Evolutionary conservation across 2,113 vertebrate genomes (phyloP).

Genomic region (Dinomys branickii): DNA sequence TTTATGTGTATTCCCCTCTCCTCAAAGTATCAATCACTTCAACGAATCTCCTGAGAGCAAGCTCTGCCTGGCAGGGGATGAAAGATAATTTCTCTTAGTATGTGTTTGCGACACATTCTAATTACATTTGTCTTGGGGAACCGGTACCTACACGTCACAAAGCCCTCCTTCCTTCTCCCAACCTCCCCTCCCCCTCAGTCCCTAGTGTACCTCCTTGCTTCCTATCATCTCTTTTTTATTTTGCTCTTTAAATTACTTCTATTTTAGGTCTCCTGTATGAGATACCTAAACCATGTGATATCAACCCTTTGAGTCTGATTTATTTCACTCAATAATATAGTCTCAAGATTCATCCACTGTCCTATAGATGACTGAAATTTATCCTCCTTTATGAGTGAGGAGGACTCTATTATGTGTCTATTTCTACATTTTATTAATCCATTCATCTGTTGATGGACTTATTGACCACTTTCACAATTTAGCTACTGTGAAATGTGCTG

Average conservation of each 20-base stretch:
- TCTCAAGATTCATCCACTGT: not conserved
- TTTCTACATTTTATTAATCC: not conserved
- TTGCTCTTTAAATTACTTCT: not conserved
- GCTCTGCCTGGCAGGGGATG: not conserved
- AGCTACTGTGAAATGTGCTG: not conserved
- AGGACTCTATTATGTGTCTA: not conserved
- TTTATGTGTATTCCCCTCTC: not conserved
- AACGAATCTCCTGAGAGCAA: not conserved
- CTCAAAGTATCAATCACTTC: not conserved
- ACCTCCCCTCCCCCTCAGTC: not conserved
- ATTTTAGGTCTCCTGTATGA: not conserved
- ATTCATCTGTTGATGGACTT: not conserved
- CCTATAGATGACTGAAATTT: not conserved
- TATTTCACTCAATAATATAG: not conserved
- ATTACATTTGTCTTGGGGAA: not conserved
- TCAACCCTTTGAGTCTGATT: not conserved
- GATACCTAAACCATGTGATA: not conserved
- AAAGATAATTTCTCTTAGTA: not conserved
- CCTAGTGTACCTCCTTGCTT: not conserved
- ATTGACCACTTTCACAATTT: not conserved
- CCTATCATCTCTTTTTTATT: not conserved
- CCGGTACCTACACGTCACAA: not conserved
- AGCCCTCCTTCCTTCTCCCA: not conserved
- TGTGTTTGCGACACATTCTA: not conserved
- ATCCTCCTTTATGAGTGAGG: not conserved